These are phyloP conservation scores for Lepidocolaptes lacrymiger DNA, from an alignment of 2,797 vertebrate genomes.

Conservation along the genomic window DNA sequence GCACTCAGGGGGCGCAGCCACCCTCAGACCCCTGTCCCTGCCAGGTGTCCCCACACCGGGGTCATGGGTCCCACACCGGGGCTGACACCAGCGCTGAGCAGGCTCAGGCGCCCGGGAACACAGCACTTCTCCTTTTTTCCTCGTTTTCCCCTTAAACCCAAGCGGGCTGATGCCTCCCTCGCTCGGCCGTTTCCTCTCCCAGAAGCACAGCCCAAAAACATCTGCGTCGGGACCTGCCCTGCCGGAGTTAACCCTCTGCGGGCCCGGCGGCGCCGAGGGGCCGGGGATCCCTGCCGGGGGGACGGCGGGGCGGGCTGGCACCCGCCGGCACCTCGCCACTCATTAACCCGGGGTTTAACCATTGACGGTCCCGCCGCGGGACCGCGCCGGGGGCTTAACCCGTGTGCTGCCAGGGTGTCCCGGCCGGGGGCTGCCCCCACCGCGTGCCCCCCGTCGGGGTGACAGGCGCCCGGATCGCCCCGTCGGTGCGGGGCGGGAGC, in stretches of 20 bases:
- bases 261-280: neutral
- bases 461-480: neutral
- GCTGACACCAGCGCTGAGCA: neutral
- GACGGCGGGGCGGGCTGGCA: neutral
- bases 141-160: conserved; percentile 49
- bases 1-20: neutral
- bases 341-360: conserved; percentile 57
- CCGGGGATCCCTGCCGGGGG: neutral
- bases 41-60: neutral
- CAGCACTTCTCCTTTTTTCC: conserved; percentile 5
- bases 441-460: neutral
- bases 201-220: conserved; percentile 69
- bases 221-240: conserved; percentile 62
- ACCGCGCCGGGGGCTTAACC: neutral
- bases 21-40: neutral
- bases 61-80: fast-evolving
- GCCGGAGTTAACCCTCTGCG: conserved; percentile 56
- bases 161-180: conserved; percentile 48
- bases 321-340: conserved; percentile 7
- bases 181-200: conserved; percentile 60
- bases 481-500: neutral
- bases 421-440: neutral
- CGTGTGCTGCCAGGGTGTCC: neutral
- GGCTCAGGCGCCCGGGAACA: neutral
- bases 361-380: neutral